Conservation (phyloP, 2,888 invertebrate species). For the Hermaeophaga mercurialis region DNA sequence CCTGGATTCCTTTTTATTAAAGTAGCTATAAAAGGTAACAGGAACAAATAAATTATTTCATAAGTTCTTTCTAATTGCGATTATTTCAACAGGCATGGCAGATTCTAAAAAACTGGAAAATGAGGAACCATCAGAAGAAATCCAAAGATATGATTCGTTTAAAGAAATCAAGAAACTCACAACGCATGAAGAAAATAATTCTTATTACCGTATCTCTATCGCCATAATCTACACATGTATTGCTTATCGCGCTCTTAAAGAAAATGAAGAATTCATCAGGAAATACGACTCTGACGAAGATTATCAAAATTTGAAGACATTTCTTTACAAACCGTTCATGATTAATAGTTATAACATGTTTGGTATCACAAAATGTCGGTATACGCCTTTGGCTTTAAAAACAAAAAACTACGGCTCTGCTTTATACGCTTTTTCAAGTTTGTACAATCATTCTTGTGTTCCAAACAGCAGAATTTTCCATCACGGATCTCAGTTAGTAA, state of each 20-base stretch:
- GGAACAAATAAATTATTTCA: no score
- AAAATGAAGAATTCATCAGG: no score
- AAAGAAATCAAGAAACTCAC: no score
- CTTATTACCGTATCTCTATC: no score
- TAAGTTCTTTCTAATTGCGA: no score
- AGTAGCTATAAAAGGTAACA: no score
- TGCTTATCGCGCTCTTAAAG: slow-evolving; percentile 67
- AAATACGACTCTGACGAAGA: slow-evolving; percentile 12
- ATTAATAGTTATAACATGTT: slow-evolving; percentile 7
- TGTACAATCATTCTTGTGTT: slow-evolving; percentile 36
- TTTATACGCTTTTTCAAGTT: slow-evolving; percentile 29
- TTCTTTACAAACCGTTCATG: slow-evolving; percentile 18
- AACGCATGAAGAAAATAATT: slow-evolving; percentile 68
- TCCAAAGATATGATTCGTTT: slow-evolving; percentile 61
- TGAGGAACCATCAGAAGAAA: slow-evolving; percentile 35
- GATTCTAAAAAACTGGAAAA: slow-evolving; percentile 47
- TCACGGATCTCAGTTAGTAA: no score
- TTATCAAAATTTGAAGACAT: slow-evolving; percentile 17
- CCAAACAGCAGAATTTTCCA: no score
- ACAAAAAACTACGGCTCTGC: slow-evolving; percentile 19
- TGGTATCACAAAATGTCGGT: slow-evolving; percentile 13
- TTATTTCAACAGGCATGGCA: slow-evolving; percentile 55
- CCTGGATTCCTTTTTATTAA: no score
- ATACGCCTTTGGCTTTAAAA: neutral
- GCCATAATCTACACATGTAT: slow-evolving; percentile 68